Conservation (phyloP, 1,140 invertebrate genomes). For the Sipha flava region DNA sequence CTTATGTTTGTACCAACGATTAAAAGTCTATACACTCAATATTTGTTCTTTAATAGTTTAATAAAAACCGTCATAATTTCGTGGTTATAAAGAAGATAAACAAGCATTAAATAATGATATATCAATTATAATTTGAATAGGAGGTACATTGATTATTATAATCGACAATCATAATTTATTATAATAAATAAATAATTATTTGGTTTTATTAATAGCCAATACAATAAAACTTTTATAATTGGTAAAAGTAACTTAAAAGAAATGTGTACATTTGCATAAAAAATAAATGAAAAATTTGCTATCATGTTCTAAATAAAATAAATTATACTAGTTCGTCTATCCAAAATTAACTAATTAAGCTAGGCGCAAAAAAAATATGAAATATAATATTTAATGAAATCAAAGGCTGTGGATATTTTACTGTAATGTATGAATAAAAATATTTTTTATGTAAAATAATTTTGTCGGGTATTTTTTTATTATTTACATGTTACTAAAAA, state of each 20-base stretch:
- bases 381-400: neutral
- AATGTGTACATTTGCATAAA: neutral
- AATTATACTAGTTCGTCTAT: neutral
- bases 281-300: neutral
- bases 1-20: too few relatives aligned
- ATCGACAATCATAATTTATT: neutral
- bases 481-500: too few relatives aligned
- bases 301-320: neutral
- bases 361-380: neutral
- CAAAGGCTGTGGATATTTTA: neutral
- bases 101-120: too few relatives aligned
- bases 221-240: neutral
- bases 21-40: too few relatives aligned
- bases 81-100: too few relatives aligned
- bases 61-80: too few relatives aligned
- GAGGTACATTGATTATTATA: neutral
- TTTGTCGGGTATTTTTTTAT: too few relatives aligned
- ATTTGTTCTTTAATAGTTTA: too few relatives aligned
- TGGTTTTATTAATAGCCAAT: too few relatives aligned
- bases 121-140: neutral
- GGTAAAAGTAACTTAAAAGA: neutral
- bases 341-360: neutral
- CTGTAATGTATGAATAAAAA: too few relatives aligned
- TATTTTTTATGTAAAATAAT: too few relatives aligned
- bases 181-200: too few relatives aligned